A percentile compares a stretch with the other conserved stretches of the same genome.
These are phyloP conservation scores for Serripes groenlandicus DNA, from an alignment of 2,888 invertebrate genomes.

Conservation along the genomic window DNA sequence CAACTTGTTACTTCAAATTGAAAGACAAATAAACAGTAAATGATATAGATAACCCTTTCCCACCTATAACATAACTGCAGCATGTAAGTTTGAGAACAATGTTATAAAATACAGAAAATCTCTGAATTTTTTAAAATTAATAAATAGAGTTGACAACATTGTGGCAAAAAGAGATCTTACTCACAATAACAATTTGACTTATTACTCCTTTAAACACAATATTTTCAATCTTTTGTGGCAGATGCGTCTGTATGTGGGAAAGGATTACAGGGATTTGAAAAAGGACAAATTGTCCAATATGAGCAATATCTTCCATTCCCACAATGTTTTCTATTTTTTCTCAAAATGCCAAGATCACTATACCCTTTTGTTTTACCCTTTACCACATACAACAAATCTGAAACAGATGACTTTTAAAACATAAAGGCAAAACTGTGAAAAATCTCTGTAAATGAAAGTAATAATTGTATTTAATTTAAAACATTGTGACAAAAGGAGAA, in stretches of 20 bases:
- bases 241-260: background rate
- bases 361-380: no score
- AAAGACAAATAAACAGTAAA: no score
- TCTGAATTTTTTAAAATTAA: no score
- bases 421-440: no score
- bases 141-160: background rate
- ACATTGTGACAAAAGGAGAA: conserved; percentile 6
- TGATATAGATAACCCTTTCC: no score
- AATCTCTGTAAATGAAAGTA: no score
- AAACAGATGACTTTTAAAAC: background rate
- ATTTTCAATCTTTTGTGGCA: background rate
- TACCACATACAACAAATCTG: background rate
- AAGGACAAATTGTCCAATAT: background rate
- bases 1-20: no score
- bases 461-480: no score
- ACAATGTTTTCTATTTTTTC: background rate
- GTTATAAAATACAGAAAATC: no score
- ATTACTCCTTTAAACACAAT: background rate
- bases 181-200: background rate
- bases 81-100: no score
- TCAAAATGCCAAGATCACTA: no score
- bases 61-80: no score
- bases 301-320: background rate
- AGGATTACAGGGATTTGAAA: background rate
- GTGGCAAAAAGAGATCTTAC: background rate